Evolutionary conservation across 2,113 vertebrate species (phyloP).

Genomic region (Coreoperca whiteheadi): DNA sequence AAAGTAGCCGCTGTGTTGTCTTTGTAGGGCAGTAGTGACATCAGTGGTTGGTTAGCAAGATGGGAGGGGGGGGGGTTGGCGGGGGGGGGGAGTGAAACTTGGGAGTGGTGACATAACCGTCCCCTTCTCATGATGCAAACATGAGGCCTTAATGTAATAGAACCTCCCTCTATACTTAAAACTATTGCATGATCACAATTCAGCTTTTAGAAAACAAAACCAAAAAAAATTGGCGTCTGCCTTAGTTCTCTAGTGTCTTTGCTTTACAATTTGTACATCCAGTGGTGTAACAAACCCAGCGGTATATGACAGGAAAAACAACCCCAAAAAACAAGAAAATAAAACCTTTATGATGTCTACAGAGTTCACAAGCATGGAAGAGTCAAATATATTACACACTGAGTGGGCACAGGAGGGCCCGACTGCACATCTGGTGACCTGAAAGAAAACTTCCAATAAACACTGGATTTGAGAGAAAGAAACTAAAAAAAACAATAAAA

Average conservation of each 20-base stretch:
- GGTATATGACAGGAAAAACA: constrained; percentile 63
- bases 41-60: constrained; percentile 26
- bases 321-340: constrained; percentile 51
- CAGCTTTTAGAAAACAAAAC: constrained; percentile 73
- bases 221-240: constrained; percentile 56
- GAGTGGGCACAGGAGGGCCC: constrained; percentile 71
- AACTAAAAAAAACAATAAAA: constrained; percentile 70
- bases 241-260: constrained; percentile 77
- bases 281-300: constrained; percentile 84
- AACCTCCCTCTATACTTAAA: constrained; percentile 65
- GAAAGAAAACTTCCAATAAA: constrained; percentile 82
- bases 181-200: constrained; percentile 78
- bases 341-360: constrained; percentile 57
- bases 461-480: constrained; percentile 72
- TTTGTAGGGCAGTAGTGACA: constrained; percentile 43
- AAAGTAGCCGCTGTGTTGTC: constrained; percentile 29
- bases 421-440: constrained; percentile 75
- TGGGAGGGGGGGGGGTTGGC: neutral
- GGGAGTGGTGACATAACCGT: constrained; percentile 45
- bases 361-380: constrained; percentile 87
- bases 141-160: constrained; percentile 55
- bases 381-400: constrained; percentile 86
- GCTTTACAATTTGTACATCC: constrained; percentile 86
- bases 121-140: constrained; percentile 69
- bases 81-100: neutral